Conservation (phyloP, 2,113 vertebrate genomes). For the Lampris megalopsis region DNA sequence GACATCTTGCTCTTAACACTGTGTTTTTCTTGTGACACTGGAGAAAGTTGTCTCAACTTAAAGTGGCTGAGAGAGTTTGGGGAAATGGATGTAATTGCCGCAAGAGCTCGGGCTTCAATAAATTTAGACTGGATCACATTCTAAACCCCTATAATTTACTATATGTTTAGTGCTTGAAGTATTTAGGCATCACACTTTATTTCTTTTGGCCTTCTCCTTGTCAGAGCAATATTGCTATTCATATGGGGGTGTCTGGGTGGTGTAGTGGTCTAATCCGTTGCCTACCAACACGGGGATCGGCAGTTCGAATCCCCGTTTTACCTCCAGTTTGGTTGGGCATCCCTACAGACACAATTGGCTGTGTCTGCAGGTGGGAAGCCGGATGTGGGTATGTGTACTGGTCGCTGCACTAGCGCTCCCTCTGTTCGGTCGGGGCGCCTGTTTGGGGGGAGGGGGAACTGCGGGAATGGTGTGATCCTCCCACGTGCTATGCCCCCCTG, state of each 20-base stretch:
- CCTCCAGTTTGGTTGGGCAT: no score
- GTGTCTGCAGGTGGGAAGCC: no score
- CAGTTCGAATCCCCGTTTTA: no score
- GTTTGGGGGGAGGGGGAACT: no score
- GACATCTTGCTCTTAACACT: conserved; percentile 72
- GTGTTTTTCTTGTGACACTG: conserved; percentile 63
- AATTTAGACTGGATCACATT: conserved; percentile 49
- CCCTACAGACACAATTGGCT: no score
- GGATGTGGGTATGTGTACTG: no score
- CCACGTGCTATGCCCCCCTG: no score
- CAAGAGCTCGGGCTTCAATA: conserved; percentile 49
- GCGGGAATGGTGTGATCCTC: no score
- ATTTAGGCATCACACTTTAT: conserved; percentile 1
- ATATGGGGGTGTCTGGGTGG: neutral
- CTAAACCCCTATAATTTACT: conserved; percentile 38
- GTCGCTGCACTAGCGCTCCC: no score
- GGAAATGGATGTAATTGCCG: conserved; percentile 63
- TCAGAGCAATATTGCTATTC: conserved; percentile 41
- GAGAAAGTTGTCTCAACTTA: conserved; percentile 55
- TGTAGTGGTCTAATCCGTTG: no score
- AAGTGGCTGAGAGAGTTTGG: conserved; percentile 55
- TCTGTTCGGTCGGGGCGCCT: no score
- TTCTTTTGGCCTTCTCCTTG: conserved; percentile 30
- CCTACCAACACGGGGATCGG: no score
- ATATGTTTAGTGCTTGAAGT: neutral